Conservation (phyloP, 64 coral and sea anemone genomes). For the Acropora tenuis region DNA sequence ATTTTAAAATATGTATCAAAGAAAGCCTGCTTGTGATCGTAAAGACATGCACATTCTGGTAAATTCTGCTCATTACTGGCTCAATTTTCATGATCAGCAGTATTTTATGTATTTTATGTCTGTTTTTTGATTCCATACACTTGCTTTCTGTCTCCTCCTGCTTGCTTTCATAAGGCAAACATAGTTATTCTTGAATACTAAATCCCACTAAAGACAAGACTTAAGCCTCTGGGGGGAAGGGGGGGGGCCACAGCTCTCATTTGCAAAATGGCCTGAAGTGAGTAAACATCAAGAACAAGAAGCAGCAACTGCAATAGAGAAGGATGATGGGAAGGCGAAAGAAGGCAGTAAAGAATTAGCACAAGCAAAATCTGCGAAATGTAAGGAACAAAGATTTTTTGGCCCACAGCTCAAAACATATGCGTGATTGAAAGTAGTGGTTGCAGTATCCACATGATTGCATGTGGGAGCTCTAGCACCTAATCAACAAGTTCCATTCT, state of each 20-base stretch:
- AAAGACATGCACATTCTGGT: background rate
- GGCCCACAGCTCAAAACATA: slow-evolving; percentile 14
- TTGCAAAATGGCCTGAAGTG: background rate
- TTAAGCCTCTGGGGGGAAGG: background rate
- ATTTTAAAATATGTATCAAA: background rate
- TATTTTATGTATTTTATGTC: no score
- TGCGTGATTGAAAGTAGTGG: background rate
- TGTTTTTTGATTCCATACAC: background rate
- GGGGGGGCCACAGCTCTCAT: background rate
- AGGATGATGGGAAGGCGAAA: background rate
- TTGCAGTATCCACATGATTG: background rate
- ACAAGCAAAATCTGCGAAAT: background rate
- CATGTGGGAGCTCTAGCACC: background rate
- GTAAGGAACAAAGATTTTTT: slow-evolving; percentile 24
- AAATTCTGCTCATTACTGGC: background rate
- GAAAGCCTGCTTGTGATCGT: background rate
- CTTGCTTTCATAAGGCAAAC: slow-evolving; percentile 13
- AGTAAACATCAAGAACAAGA: background rate
- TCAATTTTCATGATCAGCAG: background rate
- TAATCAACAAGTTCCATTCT: background rate
- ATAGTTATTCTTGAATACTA: slow-evolving; percentile 25
- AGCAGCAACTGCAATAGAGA: background rate
- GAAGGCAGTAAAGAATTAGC: slow-evolving; percentile 11
- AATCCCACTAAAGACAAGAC: background rate
- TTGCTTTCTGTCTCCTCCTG: slow-evolving; percentile 9